These are phyloP conservation scores for Podiceps cristatus DNA, from an alignment of 2,113 vertebrate genomes.

Conservation along the genomic window DNA sequence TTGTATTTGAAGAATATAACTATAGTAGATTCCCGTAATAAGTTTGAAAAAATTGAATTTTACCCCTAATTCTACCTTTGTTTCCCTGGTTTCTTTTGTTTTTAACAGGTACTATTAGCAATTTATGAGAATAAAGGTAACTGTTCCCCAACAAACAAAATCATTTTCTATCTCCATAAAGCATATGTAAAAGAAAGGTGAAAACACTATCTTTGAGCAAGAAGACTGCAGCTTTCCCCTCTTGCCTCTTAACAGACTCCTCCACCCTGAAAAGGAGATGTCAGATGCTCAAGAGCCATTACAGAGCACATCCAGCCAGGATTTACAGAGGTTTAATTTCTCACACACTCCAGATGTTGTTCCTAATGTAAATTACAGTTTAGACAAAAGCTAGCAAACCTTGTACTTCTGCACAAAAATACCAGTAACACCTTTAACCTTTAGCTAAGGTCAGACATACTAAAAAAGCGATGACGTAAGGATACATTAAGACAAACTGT, in stretches of 20 bases:
- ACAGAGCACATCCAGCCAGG: background rate
- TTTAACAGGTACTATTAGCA: background rate
- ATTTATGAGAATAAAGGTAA: background rate
- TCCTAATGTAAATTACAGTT: background rate
- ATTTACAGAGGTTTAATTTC: background rate
- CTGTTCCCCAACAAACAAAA: background rate
- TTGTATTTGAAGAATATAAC: background rate
- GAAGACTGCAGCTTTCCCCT: background rate
- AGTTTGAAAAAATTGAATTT: background rate
- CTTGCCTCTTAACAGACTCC: background rate
- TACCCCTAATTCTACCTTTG: background rate
- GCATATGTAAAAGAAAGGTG: background rate
- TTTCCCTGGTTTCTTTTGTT: background rate
- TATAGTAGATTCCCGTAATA: background rate
- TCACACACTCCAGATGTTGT: background rate
- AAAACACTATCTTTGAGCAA: background rate
- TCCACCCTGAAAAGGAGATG: background rate
- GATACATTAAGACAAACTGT: background rate
- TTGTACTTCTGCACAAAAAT: background rate
- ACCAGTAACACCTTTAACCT: background rate
- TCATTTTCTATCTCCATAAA: background rate
- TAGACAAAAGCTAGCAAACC: background rate
- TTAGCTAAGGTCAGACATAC: background rate
- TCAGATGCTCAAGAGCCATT: background rate
- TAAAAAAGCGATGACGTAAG: background rate